Percentiles rank a stretch among this genome's conserved stretches.
Conservation (phyloP, 2,113 vertebrate species). For the Micronycteris hirsuta region DNA sequence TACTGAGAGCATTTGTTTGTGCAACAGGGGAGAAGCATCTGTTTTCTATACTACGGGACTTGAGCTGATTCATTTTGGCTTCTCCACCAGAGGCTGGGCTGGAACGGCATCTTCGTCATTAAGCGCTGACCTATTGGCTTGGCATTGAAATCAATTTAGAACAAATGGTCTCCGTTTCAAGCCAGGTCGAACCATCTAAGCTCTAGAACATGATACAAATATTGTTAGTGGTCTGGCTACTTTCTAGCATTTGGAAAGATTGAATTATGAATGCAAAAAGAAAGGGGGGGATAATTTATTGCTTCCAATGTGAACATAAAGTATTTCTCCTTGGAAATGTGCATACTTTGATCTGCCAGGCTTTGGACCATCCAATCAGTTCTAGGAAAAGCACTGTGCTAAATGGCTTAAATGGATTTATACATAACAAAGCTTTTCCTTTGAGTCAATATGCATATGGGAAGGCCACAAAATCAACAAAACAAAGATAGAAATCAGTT, state of each 20-base stretch:
- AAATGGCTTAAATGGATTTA: background rate
- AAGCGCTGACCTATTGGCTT: slow-evolving; percentile 70
- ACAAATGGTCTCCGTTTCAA: slow-evolving; percentile 62
- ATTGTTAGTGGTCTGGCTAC: slow-evolving; percentile 64
- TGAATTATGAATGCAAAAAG: slow-evolving; percentile 62
- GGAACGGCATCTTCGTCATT: slow-evolving; percentile 69
- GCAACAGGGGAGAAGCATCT: slow-evolving; percentile 65
- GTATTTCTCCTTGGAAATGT: slow-evolving; percentile 58
- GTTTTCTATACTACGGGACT: slow-evolving; percentile 68
- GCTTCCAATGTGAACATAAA: slow-evolving; percentile 51
- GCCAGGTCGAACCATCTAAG: slow-evolving; percentile 59
- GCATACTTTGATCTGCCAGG: slow-evolving; percentile 60
- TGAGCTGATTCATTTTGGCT: slow-evolving; percentile 72
- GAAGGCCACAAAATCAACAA: background rate
- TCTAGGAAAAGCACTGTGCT: slow-evolving; percentile 24
- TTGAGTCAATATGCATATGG: background rate
- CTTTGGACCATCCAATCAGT: slow-evolving; percentile 48
- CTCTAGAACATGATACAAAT: slow-evolving; percentile 60
- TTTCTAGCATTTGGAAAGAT: slow-evolving; percentile 66
- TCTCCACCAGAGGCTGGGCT: slow-evolving; percentile 57
- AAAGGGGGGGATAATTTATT: slow-evolving; percentile 31
- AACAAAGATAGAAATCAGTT: background rate
- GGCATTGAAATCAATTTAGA: slow-evolving; percentile 70
- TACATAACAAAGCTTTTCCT: background rate
- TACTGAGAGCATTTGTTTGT: slow-evolving; percentile 71